Evolutionary conservation across 1,140 invertebrate genomes (phyloP), one percentile per base, ranked within the genome.

Genomic region (Tachypleus tridentatus): DNA sequence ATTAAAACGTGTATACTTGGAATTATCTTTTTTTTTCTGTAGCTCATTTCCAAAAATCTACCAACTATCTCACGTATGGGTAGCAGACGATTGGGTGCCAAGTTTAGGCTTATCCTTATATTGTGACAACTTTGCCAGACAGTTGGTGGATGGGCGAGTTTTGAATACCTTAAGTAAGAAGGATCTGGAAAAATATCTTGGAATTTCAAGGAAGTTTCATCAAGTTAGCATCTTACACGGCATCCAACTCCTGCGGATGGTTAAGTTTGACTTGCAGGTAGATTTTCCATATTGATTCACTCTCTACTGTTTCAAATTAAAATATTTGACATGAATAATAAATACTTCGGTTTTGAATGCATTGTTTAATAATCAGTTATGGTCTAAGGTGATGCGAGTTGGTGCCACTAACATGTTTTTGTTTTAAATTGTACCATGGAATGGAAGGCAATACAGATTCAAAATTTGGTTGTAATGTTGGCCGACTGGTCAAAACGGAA

Each of bases 251-350:
- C 81, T 97, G 65, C 82, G 91, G 65, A 89, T 93, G 79, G 84
- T 95, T 76, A 91, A 91, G 74, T 97, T 93, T 73, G 92, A 97
- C 79, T 83, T 90, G 77, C 88, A 92, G 82, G 89, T 91, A 74
- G 78, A 76, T 71, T 54, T 29, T 29, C 29, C 29, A 29, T 29
- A 29, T 2, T 29, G 29, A 29, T 29, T 29, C 29, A 29, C 29
- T 29, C 0, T 29, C 29, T 29, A 29, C 29, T 29, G 29, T 29
- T 29, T 29, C 29, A 29, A 29, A 29, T 29, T 29, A 29, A 29
- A 29, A 0, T 29, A 29, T 29, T 29, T 29, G 29, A 29, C 29
- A 29, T 29, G 29, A 29, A 29, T 29, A 29, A 29, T 29, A 29
- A 29, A 29, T 29, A 29, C 0, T 29, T 29, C 29, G 29, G 29